phyloP scores from a whole-genome alignment of 2,113 vertebrate species.

The Pluvialis apricaria region DNA sequence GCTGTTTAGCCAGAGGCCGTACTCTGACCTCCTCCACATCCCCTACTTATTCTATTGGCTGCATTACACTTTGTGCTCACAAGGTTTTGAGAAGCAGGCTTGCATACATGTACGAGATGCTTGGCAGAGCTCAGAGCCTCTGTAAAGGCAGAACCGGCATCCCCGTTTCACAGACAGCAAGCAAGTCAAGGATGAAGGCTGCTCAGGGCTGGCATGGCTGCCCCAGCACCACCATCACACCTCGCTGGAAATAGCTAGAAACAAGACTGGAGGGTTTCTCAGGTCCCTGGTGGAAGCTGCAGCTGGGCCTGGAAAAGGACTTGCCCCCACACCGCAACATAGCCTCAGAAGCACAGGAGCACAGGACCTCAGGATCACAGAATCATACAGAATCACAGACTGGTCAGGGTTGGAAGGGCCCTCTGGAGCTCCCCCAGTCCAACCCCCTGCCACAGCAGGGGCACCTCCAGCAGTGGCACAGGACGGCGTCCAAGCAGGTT shows the following conservation, averaged over 20 bases:
- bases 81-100: not conserved
- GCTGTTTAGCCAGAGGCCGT: not conserved
- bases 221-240: not conserved
- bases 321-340: accelerated
- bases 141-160: not conserved
- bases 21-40: not conserved
- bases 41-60: not conserved
- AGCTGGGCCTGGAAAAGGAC: not conserved
- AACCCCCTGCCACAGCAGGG: too few species aligned
- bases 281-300: not conserved
- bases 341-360: too few species aligned
- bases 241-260: not conserved
- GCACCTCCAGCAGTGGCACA: too few species aligned
- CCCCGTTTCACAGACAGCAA: not conserved
- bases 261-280: not conserved
- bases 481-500: too few species aligned
- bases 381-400: too few species aligned
- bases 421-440: too few species aligned
- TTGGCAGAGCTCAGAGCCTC: not conserved
- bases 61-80: not conserved
- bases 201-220: not conserved
- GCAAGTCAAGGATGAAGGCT: not conserved
- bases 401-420: too few species aligned
- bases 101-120: not conserved
- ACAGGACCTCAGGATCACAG: not conserved